Evolutionary conservation across 2,888 invertebrate species (phyloP), one percentile per base, ranked within the genome.

Genomic region (Pocota personata): DNA sequence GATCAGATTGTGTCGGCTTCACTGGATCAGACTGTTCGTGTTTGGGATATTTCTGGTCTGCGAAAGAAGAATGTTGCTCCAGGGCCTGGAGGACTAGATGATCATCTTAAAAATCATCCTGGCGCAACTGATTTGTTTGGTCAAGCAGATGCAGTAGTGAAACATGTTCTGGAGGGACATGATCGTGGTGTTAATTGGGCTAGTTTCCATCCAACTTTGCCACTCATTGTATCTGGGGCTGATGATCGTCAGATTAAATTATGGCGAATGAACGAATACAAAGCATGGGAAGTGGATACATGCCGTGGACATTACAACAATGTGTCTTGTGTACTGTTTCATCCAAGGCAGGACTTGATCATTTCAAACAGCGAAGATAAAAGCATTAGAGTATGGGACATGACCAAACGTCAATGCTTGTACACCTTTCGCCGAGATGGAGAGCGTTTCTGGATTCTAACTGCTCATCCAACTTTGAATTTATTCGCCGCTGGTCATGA

Each of bases 241-340:
- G 99, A 99, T 91, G 99, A 99, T 93, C 94, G 99, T 12, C 97
- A 98, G 91, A 97, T 99, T 58, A 99, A 99, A 92, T 93, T 99
- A 88, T 99, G 99, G 99, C 94, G 99, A 87, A 98, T 98, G 98
- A 99, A 98, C 91, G 98, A 98, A 92, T 95, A 97, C n/a, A 97
- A 97, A 93, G 99, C 99, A 0, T 99, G 99, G 99, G 99, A 99
- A 92, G 98, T 99, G 50, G 99, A 99, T 93, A 98, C 99, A 0
- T 99, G 99, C 89, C 95, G 99, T n/a, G 99, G 99, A 0, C 99
- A 99, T 92, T 99, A 99, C 94, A 98, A 99, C 94, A 99, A 99
- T 92, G 99, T 99, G 1, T 99, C 99, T 0, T 99, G 99, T 91
- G 98, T 97, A 0, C 93, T 98, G 52, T 99, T 99, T 93, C 99